Percentiles rank a stretch among this genome's conserved stretches.
These are phyloP conservation scores for Melanotaenia trifasciata DNA, from an alignment of 2,797 vertebrate genomes.

Conservation along the genomic window DNA sequence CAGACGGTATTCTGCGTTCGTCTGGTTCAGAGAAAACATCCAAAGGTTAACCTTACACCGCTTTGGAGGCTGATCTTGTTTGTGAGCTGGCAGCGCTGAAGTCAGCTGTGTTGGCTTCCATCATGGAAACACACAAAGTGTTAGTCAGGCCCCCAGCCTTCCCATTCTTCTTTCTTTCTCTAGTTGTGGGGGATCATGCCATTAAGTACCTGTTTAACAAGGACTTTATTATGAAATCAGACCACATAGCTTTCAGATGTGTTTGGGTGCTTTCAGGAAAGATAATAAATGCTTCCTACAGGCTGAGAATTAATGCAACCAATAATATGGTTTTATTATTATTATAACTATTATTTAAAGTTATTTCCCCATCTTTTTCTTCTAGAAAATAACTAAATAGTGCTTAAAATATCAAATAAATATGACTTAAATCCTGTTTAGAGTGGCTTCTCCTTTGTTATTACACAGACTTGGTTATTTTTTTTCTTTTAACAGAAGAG, in stretches of 20 bases:
- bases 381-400: too few relatives aligned
- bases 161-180: conserved; percentile 18
- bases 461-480: background rate
- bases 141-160: conserved; percentile 32
- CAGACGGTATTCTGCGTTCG: conserved; percentile 71
- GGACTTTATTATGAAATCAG: conserved; percentile 4
- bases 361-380: too few relatives aligned
- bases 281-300: background rate
- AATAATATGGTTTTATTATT: background rate
- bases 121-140: conserved; percentile 15
- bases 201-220: background rate
- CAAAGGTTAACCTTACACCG: conserved; percentile 60
- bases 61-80: conserved; percentile 54
- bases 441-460: background rate
- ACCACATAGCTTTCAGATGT: background rate
- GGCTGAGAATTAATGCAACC: background rate
- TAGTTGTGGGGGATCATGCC: background rate
- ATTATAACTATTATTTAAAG: background rate
- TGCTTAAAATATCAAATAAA: background rate
- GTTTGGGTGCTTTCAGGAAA: background rate
- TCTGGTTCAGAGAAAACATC: conserved; percentile 61
- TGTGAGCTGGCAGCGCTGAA: conserved; percentile 50
- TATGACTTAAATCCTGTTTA: background rate
- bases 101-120: conserved; percentile 62
- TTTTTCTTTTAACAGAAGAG: background rate